Conservation (phyloP, 2,888 invertebrate species). For the Anodontia alba region DNA sequence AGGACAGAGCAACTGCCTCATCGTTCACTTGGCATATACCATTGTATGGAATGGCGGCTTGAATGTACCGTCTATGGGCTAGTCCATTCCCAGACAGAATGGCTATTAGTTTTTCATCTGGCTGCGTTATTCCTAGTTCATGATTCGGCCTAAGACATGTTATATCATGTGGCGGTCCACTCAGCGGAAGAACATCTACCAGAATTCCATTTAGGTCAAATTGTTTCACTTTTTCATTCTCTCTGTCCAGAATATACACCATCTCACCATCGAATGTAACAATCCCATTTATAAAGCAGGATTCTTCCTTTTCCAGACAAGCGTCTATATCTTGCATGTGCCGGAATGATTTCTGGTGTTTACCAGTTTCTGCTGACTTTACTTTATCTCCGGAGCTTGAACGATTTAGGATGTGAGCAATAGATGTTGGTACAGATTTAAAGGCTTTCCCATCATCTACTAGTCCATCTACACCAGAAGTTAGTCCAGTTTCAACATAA, state of each 20-base stretch:
- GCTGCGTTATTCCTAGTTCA: conserved; percentile 17
- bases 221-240: conserved; percentile 20
- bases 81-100: conserved; percentile 6
- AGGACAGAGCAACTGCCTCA: conserved; percentile 5
- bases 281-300: conserved; percentile 7
- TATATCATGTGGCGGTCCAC: conserved; percentile 20
- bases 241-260: conserved; percentile 13
- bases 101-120: conserved; percentile 18
- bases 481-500: conserved; percentile 31
- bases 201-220: not conserved
- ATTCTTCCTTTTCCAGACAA: not conserved
- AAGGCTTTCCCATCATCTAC: no score
- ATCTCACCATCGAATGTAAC: conserved; percentile 2
- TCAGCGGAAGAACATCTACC: not conserved
- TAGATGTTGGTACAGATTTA: conserved; percentile 21
- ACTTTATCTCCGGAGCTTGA: not conserved
- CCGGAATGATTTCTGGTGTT: not conserved
- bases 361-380: not conserved
- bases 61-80: not conserved
- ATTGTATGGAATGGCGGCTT: conserved; percentile 10
- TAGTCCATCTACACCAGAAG: not conserved
- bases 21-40: conserved; percentile 9
- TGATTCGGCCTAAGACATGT: not conserved
- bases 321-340: conserved; percentile 10
- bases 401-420: conserved; percentile 23